These are phyloP conservation scores for Contarinia nasturtii DNA, from an alignment of 1,140 invertebrate genomes.

Conservation along the genomic window DNA sequence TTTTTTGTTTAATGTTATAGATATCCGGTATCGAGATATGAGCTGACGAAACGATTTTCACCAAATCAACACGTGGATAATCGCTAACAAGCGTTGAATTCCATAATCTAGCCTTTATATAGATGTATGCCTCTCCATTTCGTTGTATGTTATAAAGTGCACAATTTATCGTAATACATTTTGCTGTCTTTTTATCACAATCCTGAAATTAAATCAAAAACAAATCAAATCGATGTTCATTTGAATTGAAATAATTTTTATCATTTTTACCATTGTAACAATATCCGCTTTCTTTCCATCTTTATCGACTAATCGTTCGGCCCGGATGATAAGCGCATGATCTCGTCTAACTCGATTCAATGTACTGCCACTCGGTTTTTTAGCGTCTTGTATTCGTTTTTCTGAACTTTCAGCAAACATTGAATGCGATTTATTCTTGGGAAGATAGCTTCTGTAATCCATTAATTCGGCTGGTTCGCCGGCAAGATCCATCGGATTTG, in stretches of 20 bases:
- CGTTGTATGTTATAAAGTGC: conserved; percentile 53
- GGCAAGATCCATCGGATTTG: neutral
- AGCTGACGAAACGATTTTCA: conserved; percentile 60
- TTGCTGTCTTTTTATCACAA: conserved; percentile 57
- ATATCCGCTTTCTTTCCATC: conserved; percentile 49
- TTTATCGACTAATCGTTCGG: conserved; percentile 46
- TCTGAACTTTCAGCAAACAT: neutral
- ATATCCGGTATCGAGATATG: conserved; percentile 46
- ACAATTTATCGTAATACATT: conserved; percentile 72
- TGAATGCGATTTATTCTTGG: neutral
- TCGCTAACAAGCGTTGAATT: conserved; percentile 77
- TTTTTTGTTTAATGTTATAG: conserved; percentile 51
- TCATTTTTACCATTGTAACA: conserved; percentile 64
- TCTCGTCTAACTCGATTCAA: conserved; percentile 33
- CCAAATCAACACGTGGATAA: conserved; percentile 65
- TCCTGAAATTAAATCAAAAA: conserved; percentile 34
- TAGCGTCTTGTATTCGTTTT: neutral
- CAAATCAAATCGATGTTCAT: conserved; percentile 3
- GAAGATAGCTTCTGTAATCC: neutral
- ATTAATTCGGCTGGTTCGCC: neutral
- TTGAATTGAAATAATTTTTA: too few relatives aligned
- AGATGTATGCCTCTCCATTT: conserved; percentile 55
- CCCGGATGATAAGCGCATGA: conserved; percentile 47
- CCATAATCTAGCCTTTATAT: conserved; percentile 67
- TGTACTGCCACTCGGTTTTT: neutral